These are phyloP conservation scores for Sebastes elongatus DNA, from an alignment of 2,797 vertebrate genomes.

Conservation along the genomic window DNA sequence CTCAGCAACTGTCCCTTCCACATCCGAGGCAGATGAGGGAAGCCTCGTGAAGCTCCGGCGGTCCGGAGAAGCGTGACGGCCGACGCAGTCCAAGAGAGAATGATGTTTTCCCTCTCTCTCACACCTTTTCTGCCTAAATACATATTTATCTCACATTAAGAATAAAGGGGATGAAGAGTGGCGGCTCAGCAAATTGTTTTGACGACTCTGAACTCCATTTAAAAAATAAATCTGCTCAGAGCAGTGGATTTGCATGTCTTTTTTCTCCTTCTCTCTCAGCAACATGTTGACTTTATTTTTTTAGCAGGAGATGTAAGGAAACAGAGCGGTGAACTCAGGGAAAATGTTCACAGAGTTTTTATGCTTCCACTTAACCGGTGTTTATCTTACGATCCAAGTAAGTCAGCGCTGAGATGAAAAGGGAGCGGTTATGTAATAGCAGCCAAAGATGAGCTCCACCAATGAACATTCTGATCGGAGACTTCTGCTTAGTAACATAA, in stretches of 20 bases:
- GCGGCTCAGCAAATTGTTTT: conserved; percentile 33
- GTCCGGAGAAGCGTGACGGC: conserved; percentile 5
- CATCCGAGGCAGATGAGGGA: conserved; percentile 22
- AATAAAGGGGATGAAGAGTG: conserved; percentile 5
- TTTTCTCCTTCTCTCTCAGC: conserved; percentile 28
- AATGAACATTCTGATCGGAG: conserved; percentile 70
- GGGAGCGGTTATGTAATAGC: conserved; percentile 66
- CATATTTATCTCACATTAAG: conserved; percentile 8
- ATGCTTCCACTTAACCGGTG: conserved; percentile 38
- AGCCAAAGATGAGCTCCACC: conserved; percentile 69
- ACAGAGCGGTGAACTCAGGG: conserved; percentile 17
- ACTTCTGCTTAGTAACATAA: conserved; percentile 82
- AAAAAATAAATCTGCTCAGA: conserved; percentile 18
- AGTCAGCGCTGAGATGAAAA: conserved; percentile 55
- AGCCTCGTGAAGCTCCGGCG: conserved; percentile 3
- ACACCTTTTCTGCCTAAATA: background rate
- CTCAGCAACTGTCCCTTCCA: conserved; percentile 32
- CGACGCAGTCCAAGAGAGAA: background rate
- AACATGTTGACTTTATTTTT: conserved; percentile 24
- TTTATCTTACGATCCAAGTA: conserved; percentile 55
- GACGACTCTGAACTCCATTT: conserved; percentile 20
- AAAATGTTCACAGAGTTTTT: conserved; percentile 38
- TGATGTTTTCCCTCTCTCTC: background rate
- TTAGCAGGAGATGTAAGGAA: conserved; percentile 24
- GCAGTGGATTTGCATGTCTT: background rate